phyloP scores from a whole-genome alignment of 2,797 vertebrate genomes.

The Propithecus deckenii region DNA sequence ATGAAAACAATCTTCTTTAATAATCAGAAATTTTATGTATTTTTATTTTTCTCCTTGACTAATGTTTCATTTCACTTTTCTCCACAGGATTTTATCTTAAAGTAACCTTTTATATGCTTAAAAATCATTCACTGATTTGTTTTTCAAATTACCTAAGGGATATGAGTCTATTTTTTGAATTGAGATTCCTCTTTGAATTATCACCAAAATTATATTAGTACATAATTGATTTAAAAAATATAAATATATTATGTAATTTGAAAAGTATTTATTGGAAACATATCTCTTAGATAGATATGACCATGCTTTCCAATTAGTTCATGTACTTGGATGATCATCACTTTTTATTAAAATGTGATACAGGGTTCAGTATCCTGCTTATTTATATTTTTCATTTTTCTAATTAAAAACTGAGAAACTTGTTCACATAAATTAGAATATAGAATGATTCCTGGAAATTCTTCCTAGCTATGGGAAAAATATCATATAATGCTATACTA shows the following conservation, averaged over 20 bases:
- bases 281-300: background rate
- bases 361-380: background rate
- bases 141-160: background rate
- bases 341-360: background rate
- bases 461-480: background rate
- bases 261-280: conserved; percentile 1
- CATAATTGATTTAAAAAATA: background rate
- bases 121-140: background rate
- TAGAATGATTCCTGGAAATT: background rate
- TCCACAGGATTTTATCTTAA: background rate
- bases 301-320: background rate
- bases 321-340: background rate
- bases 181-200: background rate
- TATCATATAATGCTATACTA: background rate
- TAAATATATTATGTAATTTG: background rate
- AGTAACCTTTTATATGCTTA: background rate
- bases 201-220: conserved; percentile 1
- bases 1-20: background rate
- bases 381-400: background rate
- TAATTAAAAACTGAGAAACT: conserved; percentile 13
- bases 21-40: background rate
- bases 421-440: background rate
- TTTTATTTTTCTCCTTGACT: background rate
- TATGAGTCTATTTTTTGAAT: background rate
- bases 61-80: background rate